A percentile compares a stretch with the other conserved stretches of the same genome.
Conservation (phyloP, 2,888 invertebrate genomes). For the Patella ulyssiponensis region DNA sequence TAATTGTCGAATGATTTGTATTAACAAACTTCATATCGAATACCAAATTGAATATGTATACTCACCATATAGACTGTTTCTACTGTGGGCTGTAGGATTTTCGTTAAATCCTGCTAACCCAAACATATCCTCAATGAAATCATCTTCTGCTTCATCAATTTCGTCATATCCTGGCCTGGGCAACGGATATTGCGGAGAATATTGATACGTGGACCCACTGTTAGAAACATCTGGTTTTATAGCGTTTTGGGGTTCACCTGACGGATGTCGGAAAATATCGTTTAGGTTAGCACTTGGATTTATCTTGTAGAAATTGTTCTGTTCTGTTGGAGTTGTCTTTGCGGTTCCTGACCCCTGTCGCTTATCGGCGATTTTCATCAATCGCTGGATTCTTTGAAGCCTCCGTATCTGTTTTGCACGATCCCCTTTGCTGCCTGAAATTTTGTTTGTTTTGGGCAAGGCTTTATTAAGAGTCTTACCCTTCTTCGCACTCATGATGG, state of each 20-base stretch:
- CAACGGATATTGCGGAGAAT: too few species aligned
- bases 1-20: too few species aligned
- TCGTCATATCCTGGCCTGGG: neutral
- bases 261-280: neutral
- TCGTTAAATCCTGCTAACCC: neutral
- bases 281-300: neutral
- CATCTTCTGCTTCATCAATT: constrained; percentile 2
- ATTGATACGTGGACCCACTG: too few species aligned
- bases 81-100: neutral
- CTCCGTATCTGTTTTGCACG: neutral
- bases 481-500: too few species aligned
- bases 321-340: neutral
- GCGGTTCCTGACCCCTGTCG: neutral
- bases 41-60: neutral
- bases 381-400: neutral
- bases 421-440: neutral
- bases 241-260: neutral
- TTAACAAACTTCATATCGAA: too few species aligned
- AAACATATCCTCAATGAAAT: neutral
- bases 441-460: too few species aligned
- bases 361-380: neutral
- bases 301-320: too few species aligned
- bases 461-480: too few species aligned
- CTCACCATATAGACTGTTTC: neutral
- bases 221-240: neutral